phyloP scores from a whole-genome alignment of 1,140 invertebrate species.

The Wiebesia pumilae region DNA sequence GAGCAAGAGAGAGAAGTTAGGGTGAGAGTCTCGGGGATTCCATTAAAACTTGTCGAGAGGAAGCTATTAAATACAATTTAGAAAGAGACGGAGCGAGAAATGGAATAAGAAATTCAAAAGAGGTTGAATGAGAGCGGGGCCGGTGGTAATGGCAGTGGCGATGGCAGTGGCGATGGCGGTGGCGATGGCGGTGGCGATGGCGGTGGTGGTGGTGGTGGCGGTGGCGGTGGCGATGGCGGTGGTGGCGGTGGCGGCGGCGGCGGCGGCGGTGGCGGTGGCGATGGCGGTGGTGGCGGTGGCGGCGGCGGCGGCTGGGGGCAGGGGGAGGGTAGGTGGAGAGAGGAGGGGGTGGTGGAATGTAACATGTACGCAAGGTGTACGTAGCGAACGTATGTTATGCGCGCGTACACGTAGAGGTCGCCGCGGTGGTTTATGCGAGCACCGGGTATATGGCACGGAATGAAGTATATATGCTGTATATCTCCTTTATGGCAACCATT shows the following conservation, averaged over 20 bases:
- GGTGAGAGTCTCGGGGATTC: not conserved
- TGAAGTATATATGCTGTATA: conserved; percentile 71
- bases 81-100: conserved; percentile 15
- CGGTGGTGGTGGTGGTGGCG: too few relatives aligned
- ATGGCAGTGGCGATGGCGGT: too few relatives aligned
- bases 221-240: too few relatives aligned
- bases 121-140: conserved; percentile 11
- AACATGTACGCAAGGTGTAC: conserved; percentile 24
- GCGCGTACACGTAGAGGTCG: conserved; percentile 43
- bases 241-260: too few relatives aligned
- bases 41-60: conserved; percentile 35
- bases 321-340: too few relatives aligned
- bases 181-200: too few relatives aligned
- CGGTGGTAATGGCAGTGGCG: too few relatives aligned
- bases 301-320: too few relatives aligned
- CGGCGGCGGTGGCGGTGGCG: too few relatives aligned
- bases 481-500: conserved; percentile 74
- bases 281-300: too few relatives aligned
- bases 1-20: not conserved
- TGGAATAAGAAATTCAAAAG: conserved; percentile 13
- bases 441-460: conserved; percentile 69
- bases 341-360: conserved; percentile 14
- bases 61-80: conserved; percentile 45
- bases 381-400: conserved; percentile 35
- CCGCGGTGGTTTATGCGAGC: conserved; percentile 64